A percentile compares a stretch with the other conserved stretches of the same genome.
These are phyloP conservation scores for Lamellibrachia columna DNA, from an alignment of 2,888 invertebrate species.

Conservation along the genomic window DNA sequence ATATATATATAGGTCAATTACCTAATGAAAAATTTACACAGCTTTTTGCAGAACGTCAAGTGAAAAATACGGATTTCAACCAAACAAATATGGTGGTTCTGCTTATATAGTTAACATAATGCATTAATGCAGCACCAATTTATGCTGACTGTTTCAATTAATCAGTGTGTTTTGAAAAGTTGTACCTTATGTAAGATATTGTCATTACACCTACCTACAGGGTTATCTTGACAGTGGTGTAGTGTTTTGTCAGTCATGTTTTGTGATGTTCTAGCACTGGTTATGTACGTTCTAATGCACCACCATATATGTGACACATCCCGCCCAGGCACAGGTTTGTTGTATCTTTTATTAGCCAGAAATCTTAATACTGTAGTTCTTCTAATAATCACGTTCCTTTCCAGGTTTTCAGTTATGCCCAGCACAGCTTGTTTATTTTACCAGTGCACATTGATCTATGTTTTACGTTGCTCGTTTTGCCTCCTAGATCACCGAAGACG, in stretches of 20 bases:
- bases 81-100: too few relatives aligned
- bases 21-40: too few relatives aligned
- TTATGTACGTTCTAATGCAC: neutral
- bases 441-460: neutral
- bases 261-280: neutral
- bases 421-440: neutral
- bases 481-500: conserved; percentile 72
- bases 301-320: neutral
- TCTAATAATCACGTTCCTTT: neutral
- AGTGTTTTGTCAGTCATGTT: neutral
- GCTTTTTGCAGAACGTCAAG: too few relatives aligned
- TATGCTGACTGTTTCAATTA: neutral
- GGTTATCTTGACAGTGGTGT: neutral
- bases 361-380: neutral
- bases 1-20: too few relatives aligned
- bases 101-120: neutral
- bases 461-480: conserved; percentile 1
- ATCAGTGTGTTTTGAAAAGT: neutral
- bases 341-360: neutral
- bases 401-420: neutral
- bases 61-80: too few relatives aligned
- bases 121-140: neutral
- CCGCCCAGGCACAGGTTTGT: neutral
- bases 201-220: neutral
- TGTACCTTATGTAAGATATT: neutral